phyloP scores from a whole-genome alignment of 2,888 invertebrate species.

The Toxonevra muliebris region DNA sequence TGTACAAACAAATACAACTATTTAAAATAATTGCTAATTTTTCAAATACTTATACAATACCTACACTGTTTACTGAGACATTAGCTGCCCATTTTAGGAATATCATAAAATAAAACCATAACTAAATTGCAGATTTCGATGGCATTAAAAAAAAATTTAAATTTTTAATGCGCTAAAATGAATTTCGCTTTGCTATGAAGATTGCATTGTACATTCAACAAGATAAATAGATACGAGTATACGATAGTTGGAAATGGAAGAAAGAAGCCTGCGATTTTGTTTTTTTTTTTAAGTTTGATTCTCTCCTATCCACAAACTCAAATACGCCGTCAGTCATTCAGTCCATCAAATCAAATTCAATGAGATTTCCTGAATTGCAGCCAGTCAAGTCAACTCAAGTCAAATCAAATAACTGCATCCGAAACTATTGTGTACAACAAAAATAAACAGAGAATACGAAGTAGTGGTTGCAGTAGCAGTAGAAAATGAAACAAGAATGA shows the following conservation, averaged over 20 bases:
- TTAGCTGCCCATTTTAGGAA: no score
- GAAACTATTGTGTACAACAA: not conserved
- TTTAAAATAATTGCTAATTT: no score
- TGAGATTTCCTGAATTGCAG: slow-evolving; percentile 29
- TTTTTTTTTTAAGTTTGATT: no score
- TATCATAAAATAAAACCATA: no score
- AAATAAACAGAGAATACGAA: slow-evolving; percentile 7
- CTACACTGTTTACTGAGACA: no score
- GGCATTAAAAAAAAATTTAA: not conserved
- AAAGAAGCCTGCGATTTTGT: no score
- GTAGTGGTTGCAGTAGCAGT: not conserved
- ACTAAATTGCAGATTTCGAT: not conserved
- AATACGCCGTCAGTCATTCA: slow-evolving; percentile 37
- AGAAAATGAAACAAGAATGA: not conserved
- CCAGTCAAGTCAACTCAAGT: slow-evolving; percentile 18
- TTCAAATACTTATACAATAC: no score
- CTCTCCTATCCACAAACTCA: not conserved
- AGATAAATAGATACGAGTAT: not conserved
- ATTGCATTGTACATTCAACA: not conserved
- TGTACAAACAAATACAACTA: no score
- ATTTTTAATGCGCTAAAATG: not conserved
- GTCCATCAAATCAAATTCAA: slow-evolving; percentile 37
- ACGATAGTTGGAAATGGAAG: not conserved
- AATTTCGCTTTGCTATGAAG: not conserved
- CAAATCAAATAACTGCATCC: slow-evolving; percentile 31